Evolutionary conservation across 2,113 vertebrate species (phyloP).

Genomic region (Toxotes jaculatrix): DNA sequence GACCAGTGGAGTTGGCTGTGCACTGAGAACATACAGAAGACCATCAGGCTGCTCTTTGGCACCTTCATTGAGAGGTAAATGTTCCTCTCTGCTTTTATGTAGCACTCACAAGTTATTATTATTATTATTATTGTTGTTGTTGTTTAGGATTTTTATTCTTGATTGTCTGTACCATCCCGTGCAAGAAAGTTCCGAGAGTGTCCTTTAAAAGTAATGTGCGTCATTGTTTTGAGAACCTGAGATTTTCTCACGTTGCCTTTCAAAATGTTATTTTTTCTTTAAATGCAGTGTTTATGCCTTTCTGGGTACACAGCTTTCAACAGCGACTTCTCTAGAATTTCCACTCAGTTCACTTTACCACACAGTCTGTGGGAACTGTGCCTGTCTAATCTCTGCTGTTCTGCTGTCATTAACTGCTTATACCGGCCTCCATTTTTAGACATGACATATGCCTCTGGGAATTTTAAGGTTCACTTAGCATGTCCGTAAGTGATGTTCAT

Average conservation of each 20-base stretch:
- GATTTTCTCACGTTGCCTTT: conserved; percentile 10
- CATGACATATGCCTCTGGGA: conserved; percentile 20
- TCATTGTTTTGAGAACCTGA: background rate
- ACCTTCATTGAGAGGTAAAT: conserved; percentile 91
- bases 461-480: conserved; percentile 29
- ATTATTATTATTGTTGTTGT: no score
- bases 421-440: conserved; percentile 18
- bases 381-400: conserved; percentile 32
- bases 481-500: conserved; percentile 23
- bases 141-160: no score
- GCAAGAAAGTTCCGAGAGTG: no score
- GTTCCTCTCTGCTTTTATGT: background rate
- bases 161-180: no score
- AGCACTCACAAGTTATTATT: background rate
- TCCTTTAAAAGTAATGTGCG: background rate
- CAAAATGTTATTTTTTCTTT: background rate
- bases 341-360: background rate
- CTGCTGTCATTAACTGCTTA: conserved; percentile 31
- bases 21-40: conserved; percentile 91
- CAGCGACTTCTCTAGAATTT: conserved; percentile 14
- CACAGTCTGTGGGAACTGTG: conserved; percentile 35
- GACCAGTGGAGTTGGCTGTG: conserved; percentile 95
- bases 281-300: conserved; percentile 12
- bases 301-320: conserved; percentile 4
- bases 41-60: conserved; percentile 89